These are phyloP conservation scores for Vicugna pacos DNA, from an alignment of 2,113 vertebrate genomes.

Conservation along the genomic window DNA sequence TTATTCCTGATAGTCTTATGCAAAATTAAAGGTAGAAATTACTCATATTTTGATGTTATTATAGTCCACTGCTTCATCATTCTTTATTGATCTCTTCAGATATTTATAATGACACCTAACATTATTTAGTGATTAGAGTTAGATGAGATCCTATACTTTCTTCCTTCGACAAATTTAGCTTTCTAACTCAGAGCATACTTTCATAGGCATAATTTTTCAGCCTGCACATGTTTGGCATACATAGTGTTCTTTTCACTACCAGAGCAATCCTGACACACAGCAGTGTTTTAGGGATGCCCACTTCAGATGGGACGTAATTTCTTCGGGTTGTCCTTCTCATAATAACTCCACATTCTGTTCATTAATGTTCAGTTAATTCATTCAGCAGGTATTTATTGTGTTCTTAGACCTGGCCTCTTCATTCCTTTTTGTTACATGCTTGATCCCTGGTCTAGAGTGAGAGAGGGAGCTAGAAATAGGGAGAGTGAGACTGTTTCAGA, in stretches of 20 bases:
- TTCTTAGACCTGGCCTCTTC: not conserved
- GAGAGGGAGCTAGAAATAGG: not conserved
- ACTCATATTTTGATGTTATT: not conserved
- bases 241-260: not conserved
- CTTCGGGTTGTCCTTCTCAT: not conserved
- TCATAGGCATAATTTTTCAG: not conserved
- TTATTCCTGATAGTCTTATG: not conserved
- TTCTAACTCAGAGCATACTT: not conserved
- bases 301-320: constrained; percentile 14
- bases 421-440: not conserved
- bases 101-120: not conserved
- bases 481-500: not conserved
- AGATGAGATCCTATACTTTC: not conserved
- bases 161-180: not conserved
- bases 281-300: not conserved
- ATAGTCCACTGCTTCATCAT: not conserved
- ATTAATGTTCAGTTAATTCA: not conserved
- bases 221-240: not conserved
- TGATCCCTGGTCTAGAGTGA: not conserved
- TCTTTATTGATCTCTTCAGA: not conserved
- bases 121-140: not conserved
- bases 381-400: constrained; percentile 20
- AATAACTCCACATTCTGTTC: not conserved
- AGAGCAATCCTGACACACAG: not conserved
- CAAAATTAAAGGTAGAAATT: not conserved